Conservation (phyloP, 1,140 invertebrate species). For the Mycetomoellerius zeteki region DNA sequence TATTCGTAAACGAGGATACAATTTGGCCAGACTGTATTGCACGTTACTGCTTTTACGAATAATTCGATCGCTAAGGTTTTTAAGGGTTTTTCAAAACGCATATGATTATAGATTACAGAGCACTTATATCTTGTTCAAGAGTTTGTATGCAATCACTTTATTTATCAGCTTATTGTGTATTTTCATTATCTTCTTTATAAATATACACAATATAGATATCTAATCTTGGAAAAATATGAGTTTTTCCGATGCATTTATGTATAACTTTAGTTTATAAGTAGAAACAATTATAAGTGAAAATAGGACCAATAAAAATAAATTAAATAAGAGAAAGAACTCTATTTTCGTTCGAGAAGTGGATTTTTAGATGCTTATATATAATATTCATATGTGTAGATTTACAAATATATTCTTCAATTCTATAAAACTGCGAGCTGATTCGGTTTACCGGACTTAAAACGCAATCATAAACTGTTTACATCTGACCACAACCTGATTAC, state of each 20-base stretch:
- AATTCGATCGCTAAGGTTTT: slow-evolving; percentile 13
- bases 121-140: neutral
- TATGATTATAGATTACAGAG: neutral
- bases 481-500: too few relatives aligned
- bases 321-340: too few relatives aligned
- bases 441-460: too few relatives aligned
- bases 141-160: neutral
- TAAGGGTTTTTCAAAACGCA: slow-evolving; percentile 1
- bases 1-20: slow-evolving; percentile 5
- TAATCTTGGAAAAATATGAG: neutral
- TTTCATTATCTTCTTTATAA: neutral
- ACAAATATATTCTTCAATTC: too few relatives aligned
- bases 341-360: too few relatives aligned
- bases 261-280: neutral
- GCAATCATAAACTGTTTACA: too few relatives aligned
- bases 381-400: too few relatives aligned
- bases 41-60: neutral
- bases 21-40: neutral
- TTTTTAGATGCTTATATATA: too few relatives aligned
- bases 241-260: neutral
- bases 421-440: too few relatives aligned
- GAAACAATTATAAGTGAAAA: too few relatives aligned
- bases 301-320: too few relatives aligned
- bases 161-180: neutral
- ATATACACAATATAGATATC: neutral